Conservation (phyloP, 2,113 vertebrate genomes). For the Epinephelus fuscoguttatus region DNA sequence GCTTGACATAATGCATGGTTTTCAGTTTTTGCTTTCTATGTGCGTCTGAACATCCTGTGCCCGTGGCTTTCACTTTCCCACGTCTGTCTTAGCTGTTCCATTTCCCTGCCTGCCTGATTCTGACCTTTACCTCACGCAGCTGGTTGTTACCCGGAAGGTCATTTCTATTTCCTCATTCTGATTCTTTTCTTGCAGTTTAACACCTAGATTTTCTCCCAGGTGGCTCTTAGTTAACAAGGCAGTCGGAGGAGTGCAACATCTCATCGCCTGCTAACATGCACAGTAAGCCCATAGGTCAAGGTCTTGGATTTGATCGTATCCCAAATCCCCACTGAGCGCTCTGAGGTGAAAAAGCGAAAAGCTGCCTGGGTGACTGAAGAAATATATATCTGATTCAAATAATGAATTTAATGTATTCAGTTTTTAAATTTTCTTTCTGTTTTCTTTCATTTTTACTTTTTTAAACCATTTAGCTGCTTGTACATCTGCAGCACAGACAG, state of each 20-base stretch:
- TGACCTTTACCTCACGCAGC: constrained; percentile 56
- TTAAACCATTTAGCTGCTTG: constrained; percentile 78
- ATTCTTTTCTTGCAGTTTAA: constrained; percentile 41
- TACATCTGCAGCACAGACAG: constrained; percentile 91
- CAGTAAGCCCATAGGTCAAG: constrained; percentile 37
- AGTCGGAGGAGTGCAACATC: constrained; percentile 35
- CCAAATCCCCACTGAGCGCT: constrained; percentile 1
- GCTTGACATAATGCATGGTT: neutral
- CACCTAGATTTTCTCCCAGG: constrained; percentile 31
- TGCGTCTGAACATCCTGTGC: constrained; percentile 9
- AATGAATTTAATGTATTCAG: neutral
- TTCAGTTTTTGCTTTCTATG: neutral
- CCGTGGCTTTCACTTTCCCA: constrained; percentile 28
- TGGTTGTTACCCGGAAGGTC: constrained; percentile 51
- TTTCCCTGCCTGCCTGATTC: constrained; percentile 34
- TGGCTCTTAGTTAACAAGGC: constrained; percentile 40
- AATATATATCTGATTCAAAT: neutral
- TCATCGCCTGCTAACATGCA: constrained; percentile 46
- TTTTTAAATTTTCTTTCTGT: neutral
- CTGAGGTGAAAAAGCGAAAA: neutral
- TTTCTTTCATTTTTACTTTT: neutral
- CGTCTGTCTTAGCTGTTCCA: constrained; percentile 41
- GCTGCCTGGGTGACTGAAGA: neutral
- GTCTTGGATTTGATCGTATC: constrained; percentile 42
- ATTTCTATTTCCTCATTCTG: constrained; percentile 59